Percentiles rank a stretch among this genome's conserved stretches.
Evolutionary conservation across 35 echinoderm and acorn worm species (phyloP).

Genomic region (Apostichopus japonicus): DNA sequence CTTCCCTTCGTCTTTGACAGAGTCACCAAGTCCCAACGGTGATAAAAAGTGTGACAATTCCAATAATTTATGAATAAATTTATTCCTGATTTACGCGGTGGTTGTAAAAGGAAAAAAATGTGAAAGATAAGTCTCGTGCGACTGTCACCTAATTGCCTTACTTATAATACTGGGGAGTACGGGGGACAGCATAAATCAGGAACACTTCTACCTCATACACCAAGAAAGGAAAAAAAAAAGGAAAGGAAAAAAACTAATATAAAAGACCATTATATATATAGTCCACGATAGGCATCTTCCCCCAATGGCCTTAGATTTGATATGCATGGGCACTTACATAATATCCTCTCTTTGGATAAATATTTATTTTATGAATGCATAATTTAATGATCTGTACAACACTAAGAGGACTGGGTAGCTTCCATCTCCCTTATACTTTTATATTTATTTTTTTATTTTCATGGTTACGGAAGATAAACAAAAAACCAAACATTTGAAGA

Average conservation of each 20-base stretch:
- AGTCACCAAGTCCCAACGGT: background rate
- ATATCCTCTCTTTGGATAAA: conserved; percentile 11
- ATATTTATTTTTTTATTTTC: too few species aligned
- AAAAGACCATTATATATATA: too few species aligned
- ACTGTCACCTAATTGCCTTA: conserved; percentile 26
- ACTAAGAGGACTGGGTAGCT: background rate
- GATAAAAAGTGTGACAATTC: conserved; percentile 34
- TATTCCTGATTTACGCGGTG: conserved; percentile 15
- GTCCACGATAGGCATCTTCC: too few species aligned
- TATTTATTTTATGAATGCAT: conserved; percentile 18
- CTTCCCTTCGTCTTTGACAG: background rate
- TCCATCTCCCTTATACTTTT: background rate
- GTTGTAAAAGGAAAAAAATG: background rate
- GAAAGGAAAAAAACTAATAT: too few species aligned
- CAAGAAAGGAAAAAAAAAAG: too few species aligned
- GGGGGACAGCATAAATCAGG: background rate
- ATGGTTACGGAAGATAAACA: too few species aligned
- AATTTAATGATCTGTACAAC: background rate
- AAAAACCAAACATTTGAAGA: too few species aligned
- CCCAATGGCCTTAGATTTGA: background rate
- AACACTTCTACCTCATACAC: too few species aligned
- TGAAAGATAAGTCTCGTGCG: conserved; percentile 36
- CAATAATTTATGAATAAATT: conserved; percentile 51
- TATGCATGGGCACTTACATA: conserved; percentile 5
- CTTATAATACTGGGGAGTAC: conserved; percentile 15